Conservation (phyloP, 2,797 vertebrate genomes). For the Anolis apletophallus region DNA sequence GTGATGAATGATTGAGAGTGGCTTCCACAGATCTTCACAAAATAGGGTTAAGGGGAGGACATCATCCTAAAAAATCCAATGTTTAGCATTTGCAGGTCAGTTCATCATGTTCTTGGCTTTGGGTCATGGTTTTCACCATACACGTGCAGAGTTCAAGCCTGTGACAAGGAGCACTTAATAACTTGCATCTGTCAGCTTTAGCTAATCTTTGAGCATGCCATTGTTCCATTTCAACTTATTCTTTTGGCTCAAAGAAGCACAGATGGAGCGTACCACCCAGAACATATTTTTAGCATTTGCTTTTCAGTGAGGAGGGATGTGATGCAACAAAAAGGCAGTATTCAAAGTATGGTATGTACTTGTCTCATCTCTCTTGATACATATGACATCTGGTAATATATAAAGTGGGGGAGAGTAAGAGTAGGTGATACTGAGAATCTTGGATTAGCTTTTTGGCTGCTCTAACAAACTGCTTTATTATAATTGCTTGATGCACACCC, state of each 20-base stretch:
- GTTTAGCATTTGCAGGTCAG: conserved; percentile 56
- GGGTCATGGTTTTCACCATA: conserved; percentile 41
- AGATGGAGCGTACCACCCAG: conserved; percentile 41
- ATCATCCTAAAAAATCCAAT: conserved; percentile 45
- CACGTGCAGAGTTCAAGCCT: conserved; percentile 59
- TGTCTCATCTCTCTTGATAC: conserved; percentile 37
- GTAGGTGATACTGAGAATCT: background rate
- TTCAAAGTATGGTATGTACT: background rate
- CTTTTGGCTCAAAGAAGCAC: conserved; percentile 42
- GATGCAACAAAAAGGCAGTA: conserved; percentile 12
- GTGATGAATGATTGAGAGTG: background rate
- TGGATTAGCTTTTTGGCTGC: conserved; percentile 24
- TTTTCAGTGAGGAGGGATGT: conserved; percentile 40
- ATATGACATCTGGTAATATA: background rate
- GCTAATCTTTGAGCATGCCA: conserved; percentile 47
- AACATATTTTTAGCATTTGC: conserved; percentile 53
- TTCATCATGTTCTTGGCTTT: conserved; percentile 68
- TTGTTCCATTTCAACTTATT: conserved; percentile 39
- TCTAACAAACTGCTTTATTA: background rate
- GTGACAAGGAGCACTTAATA: conserved; percentile 68
- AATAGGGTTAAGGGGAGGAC: conserved; percentile 51
- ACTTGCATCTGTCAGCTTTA: conserved; percentile 69
- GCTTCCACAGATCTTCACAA: conserved; percentile 29
- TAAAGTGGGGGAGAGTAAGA: background rate
- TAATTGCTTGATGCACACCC: conserved; percentile 21